These are phyloP conservation scores for Riparia riparia DNA, from an alignment of 2,113 vertebrate genomes.

Conservation along the genomic window DNA sequence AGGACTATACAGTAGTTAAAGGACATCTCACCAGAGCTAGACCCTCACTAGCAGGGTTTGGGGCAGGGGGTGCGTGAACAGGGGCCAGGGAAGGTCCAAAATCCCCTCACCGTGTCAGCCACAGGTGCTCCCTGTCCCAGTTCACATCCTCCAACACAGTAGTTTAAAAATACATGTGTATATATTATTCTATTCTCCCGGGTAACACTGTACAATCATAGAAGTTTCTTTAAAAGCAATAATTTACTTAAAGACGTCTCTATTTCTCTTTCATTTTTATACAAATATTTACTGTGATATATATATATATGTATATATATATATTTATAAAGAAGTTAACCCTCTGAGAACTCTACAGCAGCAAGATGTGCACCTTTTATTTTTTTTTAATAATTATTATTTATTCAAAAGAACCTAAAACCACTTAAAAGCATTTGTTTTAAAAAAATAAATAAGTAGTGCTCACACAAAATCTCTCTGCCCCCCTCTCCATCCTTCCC, in stretches of 20 bases:
- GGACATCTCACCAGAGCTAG: constrained; percentile 1
- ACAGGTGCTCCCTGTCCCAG: neutral
- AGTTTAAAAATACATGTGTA: constrained; percentile 67
- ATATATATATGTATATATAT: neutral
- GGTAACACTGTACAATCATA: constrained; percentile 72
- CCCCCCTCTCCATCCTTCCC: neutral
- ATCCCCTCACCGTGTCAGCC: neutral
- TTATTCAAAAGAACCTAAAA: constrained; percentile 63
- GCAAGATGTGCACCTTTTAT: constrained; percentile 65
- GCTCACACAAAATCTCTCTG: constrained; percentile 16
- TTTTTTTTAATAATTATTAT: constrained; percentile 39
- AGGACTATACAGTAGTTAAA: constrained; percentile 51
- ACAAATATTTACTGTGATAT: constrained; percentile 74
- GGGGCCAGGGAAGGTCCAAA: neutral
- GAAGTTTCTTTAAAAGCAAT: constrained; percentile 73
- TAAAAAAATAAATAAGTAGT: constrained; percentile 63
- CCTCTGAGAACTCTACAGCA: constrained; percentile 67
- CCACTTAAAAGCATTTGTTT: constrained; percentile 27
- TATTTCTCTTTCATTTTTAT: constrained; percentile 53
- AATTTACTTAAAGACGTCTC: constrained; percentile 73
- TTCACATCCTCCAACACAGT: constrained; percentile 24
- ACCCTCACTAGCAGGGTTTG: neutral
- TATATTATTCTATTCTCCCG: constrained; percentile 72
- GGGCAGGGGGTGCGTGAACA: neutral
- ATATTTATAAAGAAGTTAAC: constrained; percentile 65